phyloP scores from a whole-genome alignment of 2,888 invertebrate species.

The Scaptomyza flava region DNA sequence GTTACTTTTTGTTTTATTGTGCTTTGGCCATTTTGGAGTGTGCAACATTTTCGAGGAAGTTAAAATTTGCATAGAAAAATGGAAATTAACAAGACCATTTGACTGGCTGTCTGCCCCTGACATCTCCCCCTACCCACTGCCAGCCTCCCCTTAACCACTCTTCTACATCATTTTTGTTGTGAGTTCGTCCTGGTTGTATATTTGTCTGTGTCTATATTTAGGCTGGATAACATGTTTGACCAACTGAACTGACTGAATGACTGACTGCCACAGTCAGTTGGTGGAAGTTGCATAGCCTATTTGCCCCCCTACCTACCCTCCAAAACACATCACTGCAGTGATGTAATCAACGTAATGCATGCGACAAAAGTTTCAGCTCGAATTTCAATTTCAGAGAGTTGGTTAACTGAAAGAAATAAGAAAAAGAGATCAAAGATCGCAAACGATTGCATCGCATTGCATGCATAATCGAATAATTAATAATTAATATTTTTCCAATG shows the following conservation, averaged over 20 bases:
- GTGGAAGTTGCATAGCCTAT: constrained; percentile 48
- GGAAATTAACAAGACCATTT: constrained; percentile 81
- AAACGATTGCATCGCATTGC: constrained; percentile 69
- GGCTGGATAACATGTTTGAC: constrained; percentile 74
- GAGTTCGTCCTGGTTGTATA: constrained; percentile 66
- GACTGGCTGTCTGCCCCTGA: constrained; percentile 62
- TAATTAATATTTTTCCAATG: constrained; percentile 52
- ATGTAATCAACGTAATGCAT: constrained; percentile 77
- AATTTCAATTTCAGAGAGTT: constrained; percentile 66
- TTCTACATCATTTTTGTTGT: constrained; percentile 5
- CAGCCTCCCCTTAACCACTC: not conserved
- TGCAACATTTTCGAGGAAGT: constrained; percentile 75
- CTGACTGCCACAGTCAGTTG: constrained; percentile 76
- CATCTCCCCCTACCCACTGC: not conserved
- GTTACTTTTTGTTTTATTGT: constrained; percentile 37
- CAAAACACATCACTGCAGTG: constrained; percentile 49
- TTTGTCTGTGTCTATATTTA: constrained; percentile 73
- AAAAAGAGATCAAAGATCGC: constrained; percentile 62
- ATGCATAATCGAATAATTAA: constrained; percentile 67
- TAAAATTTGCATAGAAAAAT: constrained; percentile 81
- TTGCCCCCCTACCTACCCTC: constrained; percentile 8
- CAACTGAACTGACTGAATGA: constrained; percentile 80
- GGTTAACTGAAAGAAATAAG: constrained; percentile 17
- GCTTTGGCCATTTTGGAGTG: constrained; percentile 59
- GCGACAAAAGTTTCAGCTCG: constrained; percentile 76